Evolutionary conservation across 2,797 vertebrate genomes (phyloP), one percentile per base, ranked within the genome.

Genomic region (Pelobates cultripes): DNA sequence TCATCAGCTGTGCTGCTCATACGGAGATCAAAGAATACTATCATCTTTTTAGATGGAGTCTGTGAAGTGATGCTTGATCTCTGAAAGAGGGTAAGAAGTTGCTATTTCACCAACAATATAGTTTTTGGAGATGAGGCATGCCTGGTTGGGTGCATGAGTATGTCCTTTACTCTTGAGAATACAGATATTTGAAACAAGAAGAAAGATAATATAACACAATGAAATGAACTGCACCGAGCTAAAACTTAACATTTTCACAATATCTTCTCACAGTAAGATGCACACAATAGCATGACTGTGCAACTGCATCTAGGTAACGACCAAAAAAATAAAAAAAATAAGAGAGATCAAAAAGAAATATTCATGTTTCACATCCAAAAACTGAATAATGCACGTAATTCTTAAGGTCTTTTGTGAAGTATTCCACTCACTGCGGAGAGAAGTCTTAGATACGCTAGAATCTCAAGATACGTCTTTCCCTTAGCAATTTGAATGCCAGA

Each of bases 1-100:
- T 79, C 82, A 84, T 84, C 68, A 77, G 73, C 67, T 77, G 74
- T 51, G 73, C 74, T 75, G 78, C 67, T 84, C 82, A 70, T 75
- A 79, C 42, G 2, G 73, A 76, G 82, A 84, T 84, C 82, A 84
- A 84, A 84, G 73, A 70, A 84, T 66, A 61, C 77, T 57, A 76
- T 84, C 77, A 79, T 84, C 77, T 40, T 79, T 72, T 55, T 79
- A 76, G 15, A 66, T 43, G 42, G 76, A 66, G 63, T 84, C 40
- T 80, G 77, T 60, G 73, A 84, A 79, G 68, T 79, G 66, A 79
- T 84, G 73, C 77, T 84, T 84, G 82, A 84, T 84, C 82, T 84
- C 66, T 79, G 45, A 75, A 80, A 77, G 45, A 79, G 77, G 77
- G 77, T 72, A 43, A 84, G 60, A 84, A 75, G 67, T 71, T 84